A percentile compares a stretch with the other conserved stretches of the same genome.
These are phyloP conservation scores for Mallotus villosus DNA, from an alignment of 2,797 vertebrate genomes.

Conservation along the genomic window DNA sequence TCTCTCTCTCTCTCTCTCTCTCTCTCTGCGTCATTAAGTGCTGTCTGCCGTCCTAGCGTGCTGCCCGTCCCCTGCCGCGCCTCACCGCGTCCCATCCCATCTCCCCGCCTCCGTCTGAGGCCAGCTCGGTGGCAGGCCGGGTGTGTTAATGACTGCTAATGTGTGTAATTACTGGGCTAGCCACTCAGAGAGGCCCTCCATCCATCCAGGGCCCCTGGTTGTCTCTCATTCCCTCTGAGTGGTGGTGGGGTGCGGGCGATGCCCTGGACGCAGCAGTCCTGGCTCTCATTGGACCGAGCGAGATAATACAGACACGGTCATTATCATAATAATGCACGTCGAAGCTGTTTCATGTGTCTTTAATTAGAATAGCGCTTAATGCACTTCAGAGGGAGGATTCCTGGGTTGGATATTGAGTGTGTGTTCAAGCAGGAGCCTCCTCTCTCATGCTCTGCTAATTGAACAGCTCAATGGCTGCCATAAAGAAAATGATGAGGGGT, in stretches of 20 bases:
- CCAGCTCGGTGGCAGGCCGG: conserved; percentile 53
- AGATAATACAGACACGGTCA: conserved; percentile 52
- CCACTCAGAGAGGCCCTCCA: conserved; percentile 49
- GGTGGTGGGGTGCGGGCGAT: conserved; percentile 47
- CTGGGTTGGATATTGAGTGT: conserved; percentile 29
- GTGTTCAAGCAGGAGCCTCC: conserved; percentile 33
- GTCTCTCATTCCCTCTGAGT: conserved; percentile 64
- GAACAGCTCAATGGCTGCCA: conserved; percentile 48
- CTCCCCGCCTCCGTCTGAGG: conserved; percentile 38
- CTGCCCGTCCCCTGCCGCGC: conserved; percentile 10
- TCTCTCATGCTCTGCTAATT: conserved; percentile 48
- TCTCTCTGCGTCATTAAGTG: conserved; percentile 6
- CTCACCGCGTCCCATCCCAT: neutral
- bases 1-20: neutral
- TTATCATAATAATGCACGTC: conserved; percentile 70
- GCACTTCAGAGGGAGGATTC: conserved; percentile 15
- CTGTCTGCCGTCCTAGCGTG: conserved; percentile 11
- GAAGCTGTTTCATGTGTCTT: conserved; percentile 61
- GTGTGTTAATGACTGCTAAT: conserved; percentile 72
- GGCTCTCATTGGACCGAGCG: conserved; percentile 58
- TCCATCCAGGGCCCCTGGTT: conserved; percentile 54
- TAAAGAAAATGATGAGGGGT: conserved; percentile 2
- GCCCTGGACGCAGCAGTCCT: conserved; percentile 39
- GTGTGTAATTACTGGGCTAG: conserved; percentile 69
- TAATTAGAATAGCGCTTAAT: conserved; percentile 51